phyloP scores from a whole-genome alignment of 2,113 vertebrate species.

The Nansenia antarctica region DNA sequence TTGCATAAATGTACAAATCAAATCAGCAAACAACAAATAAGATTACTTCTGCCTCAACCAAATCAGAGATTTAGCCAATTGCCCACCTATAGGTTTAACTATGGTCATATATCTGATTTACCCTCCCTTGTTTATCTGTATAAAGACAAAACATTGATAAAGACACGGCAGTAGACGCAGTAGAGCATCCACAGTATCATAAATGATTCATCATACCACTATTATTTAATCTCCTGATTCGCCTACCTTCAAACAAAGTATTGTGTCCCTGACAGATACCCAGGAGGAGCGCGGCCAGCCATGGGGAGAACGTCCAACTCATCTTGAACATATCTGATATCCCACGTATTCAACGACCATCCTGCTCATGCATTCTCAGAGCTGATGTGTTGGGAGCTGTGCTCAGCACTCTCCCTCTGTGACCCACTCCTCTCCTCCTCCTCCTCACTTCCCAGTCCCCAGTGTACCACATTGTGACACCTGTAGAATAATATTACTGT shows the following conservation, averaged over 20 bases:
- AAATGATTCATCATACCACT: background rate
- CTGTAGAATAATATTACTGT: background rate
- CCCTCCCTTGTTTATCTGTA: background rate
- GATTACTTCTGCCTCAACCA: no score
- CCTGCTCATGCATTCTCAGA: conserved; percentile 35
- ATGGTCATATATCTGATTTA: no score
- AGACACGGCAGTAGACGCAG: background rate
- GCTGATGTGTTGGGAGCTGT: conserved; percentile 38
- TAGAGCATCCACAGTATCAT: background rate
- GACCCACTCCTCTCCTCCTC: conserved; percentile 25
- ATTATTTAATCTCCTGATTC: background rate
- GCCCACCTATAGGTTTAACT: no score
- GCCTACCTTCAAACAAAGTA: conserved; percentile 65
- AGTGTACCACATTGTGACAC: conserved; percentile 17
- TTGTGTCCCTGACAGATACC: conserved; percentile 53
- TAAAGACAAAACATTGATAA: background rate
- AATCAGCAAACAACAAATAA: background rate
- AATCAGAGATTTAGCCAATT: no score
- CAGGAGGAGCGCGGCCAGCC: conserved; percentile 43
- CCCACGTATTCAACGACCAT: conserved; percentile 32
- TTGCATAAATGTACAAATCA: background rate
- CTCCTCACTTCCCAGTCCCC: conserved; percentile 46
- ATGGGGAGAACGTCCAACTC: conserved; percentile 58
- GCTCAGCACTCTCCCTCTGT: conserved; percentile 22
- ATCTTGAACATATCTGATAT: conserved; percentile 56